phyloP scores from a whole-genome alignment of 2,797 vertebrate species.

The Pachyuromys duprasi region DNA sequence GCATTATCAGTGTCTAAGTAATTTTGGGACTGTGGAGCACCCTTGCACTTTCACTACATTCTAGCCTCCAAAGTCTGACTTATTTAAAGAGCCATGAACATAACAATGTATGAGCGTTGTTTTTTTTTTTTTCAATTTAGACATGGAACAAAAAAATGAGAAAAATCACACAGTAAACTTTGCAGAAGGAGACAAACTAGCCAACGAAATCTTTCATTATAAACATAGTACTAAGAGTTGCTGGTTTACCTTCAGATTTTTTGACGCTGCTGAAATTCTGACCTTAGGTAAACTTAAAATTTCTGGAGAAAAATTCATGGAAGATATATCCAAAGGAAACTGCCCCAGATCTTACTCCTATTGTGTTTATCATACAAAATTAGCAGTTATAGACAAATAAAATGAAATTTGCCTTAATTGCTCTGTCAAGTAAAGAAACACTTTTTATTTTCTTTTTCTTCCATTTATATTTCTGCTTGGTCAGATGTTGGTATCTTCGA shows the following conservation, averaged over 20 bases:
- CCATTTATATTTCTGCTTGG: slow-evolving; percentile 67
- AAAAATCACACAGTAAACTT: background rate
- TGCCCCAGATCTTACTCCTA: background rate
- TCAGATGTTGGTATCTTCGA: slow-evolving; percentile 80
- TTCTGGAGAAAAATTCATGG: background rate
- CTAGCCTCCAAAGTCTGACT: background rate
- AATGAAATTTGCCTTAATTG: slow-evolving; percentile 68
- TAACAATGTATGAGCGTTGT: background rate
- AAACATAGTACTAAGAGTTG: background rate
- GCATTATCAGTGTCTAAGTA: background rate
- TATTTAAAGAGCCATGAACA: background rate
- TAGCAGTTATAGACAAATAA: slow-evolving; percentile 53
- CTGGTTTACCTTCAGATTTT: slow-evolving; percentile 41
- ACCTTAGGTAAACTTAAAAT: slow-evolving; percentile 15
- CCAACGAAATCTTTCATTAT: slow-evolving; percentile 12
- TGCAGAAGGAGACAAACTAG: background rate
- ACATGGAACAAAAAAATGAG: background rate
- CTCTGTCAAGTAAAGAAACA: slow-evolving; percentile 70
- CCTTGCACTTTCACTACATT: background rate
- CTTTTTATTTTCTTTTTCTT: slow-evolving; percentile 54
- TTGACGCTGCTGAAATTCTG: slow-evolving; percentile 32
- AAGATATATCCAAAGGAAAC: background rate
- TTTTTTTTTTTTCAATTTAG: background rate
- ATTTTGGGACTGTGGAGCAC: background rate
- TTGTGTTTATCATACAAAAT: slow-evolving; percentile 55